Conservation (phyloP, 2,888 invertebrate genomes). For the Lamellibrachia columna region DNA sequence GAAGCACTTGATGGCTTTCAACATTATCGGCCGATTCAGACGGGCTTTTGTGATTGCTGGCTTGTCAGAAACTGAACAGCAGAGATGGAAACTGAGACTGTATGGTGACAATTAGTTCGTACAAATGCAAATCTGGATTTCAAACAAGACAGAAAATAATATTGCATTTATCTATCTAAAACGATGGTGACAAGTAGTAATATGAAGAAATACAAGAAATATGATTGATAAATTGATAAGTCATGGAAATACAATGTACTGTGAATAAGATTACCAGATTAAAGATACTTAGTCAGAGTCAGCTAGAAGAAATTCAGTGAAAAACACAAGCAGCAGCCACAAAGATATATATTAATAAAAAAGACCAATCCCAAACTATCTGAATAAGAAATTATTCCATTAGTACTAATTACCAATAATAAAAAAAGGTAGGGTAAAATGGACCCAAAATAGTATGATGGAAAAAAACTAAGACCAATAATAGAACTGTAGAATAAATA, state of each 20-base stretch:
- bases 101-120: neutral
- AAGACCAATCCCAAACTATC: neutral
- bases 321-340: neutral
- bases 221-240: neutral
- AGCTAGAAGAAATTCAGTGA: neutral
- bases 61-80: neutral
- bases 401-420: neutral
- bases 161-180: neutral
- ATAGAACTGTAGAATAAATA: neutral
- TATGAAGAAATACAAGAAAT: neutral
- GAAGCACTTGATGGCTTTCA: slow-evolving; percentile 18
- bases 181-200: neutral
- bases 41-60: neutral
- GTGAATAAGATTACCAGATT: neutral
- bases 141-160: neutral
- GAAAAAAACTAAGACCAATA: neutral
- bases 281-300: neutral
- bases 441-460: neutral
- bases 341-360: neutral
- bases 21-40: neutral
- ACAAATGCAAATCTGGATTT: neutral
- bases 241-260: neutral
- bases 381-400: neutral
- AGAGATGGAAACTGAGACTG: neutral
- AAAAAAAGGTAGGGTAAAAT: neutral